These are phyloP conservation scores for Eufriesea mexicana DNA, from an alignment of 1,140 invertebrate species.

Conservation along the genomic window DNA sequence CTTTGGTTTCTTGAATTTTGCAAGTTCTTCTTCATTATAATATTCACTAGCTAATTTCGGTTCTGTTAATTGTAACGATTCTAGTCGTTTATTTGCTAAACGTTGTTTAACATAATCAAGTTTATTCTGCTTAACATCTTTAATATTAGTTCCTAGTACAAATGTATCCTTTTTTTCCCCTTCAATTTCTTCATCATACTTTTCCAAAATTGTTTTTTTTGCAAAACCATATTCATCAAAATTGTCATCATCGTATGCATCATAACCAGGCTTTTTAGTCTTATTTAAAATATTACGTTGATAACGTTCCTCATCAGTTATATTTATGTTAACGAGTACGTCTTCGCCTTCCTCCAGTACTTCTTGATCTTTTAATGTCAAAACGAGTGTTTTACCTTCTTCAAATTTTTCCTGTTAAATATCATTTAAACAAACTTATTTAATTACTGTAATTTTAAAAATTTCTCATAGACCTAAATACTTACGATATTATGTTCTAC, in stretches of 20 bases:
- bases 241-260: slow-evolving; percentile 94
- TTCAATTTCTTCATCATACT: slow-evolving; percentile 98
- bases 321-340: slow-evolving; percentile 97
- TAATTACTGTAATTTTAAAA: background rate
- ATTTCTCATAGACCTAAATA: background rate
- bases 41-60: slow-evolving; percentile 93
- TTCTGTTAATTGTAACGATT: slow-evolving; percentile 87
- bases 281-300: slow-evolving; percentile 93
- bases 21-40: slow-evolving; percentile 91
- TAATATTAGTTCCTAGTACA: slow-evolving; percentile 86
- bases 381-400: slow-evolving; percentile 93
- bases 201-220: slow-evolving; percentile 88
- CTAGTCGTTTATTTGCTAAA: slow-evolving; percentile 87
- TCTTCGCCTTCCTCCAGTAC: slow-evolving; percentile 94
- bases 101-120: slow-evolving; percentile 83
- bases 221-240: slow-evolving; percentile 91
- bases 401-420: slow-evolving; percentile 85
- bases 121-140: slow-evolving; percentile 81
- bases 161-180: slow-evolving; percentile 91
- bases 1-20: slow-evolving; percentile 95
- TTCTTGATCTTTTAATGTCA: slow-evolving; percentile 97
- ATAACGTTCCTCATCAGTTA: slow-evolving; percentile 95
- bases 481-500: slow-evolving; percentile 92
- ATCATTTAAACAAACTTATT: background rate
- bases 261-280: slow-evolving; percentile 91